A percentile compares a stretch with the other conserved stretches of the same genome.
These are phyloP conservation scores for Eupeodes luniger DNA, from an alignment of 2,888 invertebrate genomes.

Conservation along the genomic window DNA sequence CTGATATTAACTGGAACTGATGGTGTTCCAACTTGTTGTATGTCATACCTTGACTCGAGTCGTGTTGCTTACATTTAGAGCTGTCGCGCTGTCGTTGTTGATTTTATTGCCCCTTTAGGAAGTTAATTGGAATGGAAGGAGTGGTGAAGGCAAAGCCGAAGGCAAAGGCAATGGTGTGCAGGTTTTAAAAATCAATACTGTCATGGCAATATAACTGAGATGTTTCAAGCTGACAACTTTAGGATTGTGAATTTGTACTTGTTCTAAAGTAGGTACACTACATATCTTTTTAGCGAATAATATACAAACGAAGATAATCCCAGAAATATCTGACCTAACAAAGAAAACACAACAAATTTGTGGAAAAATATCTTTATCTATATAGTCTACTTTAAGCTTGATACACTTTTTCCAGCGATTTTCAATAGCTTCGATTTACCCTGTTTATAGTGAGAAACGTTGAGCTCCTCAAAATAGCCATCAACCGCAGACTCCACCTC, in stretches of 20 bases:
- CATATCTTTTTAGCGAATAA: no score
- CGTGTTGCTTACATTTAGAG: constrained; percentile 44
- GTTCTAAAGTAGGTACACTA: background rate
- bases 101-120: constrained; percentile 34
- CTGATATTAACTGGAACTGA: constrained; percentile 4
- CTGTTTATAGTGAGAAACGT: no score
- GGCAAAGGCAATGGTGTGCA: background rate
- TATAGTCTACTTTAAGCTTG: no score
- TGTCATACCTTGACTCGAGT: constrained; percentile 57
- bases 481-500: no score
- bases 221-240: constrained; percentile 54
- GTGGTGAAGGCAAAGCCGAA: background rate
- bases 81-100: constrained; percentile 39
- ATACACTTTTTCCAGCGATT: no score
- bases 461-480: no score
- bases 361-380: no score
- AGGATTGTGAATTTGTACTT: constrained; percentile 23
- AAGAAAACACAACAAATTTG: no score
- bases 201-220: constrained; percentile 56
- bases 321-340: no score
- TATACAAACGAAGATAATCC: no score
- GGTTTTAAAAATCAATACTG: constrained; percentile 62
- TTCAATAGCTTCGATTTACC: no score
- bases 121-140: background rate
- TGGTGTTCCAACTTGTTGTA: constrained; percentile 69